phyloP scores from a whole-genome alignment of 2,888 invertebrate genomes.

The Didymodactylos carnosus region DNA sequence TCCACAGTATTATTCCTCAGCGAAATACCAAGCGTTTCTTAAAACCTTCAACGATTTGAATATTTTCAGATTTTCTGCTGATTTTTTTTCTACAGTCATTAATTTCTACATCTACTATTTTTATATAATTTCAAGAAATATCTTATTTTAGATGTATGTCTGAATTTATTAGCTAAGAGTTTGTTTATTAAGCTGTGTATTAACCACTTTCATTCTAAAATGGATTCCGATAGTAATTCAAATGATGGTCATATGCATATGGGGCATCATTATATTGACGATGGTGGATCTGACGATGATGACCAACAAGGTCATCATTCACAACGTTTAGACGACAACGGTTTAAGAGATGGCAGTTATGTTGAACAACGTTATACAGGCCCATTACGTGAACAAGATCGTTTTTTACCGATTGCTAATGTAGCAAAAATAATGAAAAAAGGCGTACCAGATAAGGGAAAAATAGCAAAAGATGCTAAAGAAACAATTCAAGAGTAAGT shows the following conservation, averaged over 20 bases:
- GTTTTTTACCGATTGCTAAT: slow-evolving; percentile 93
- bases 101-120: no score
- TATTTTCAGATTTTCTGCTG: no score
- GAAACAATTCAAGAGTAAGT: slow-evolving; percentile 77
- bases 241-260: not conserved
- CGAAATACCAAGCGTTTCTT: no score
- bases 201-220: no score
- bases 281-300: not conserved
- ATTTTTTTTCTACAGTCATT: no score
- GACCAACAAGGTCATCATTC: not conserved
- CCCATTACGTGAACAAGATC: slow-evolving; percentile 46
- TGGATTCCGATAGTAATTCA: not conserved
- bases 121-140: no score
- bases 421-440: slow-evolving; percentile 98
- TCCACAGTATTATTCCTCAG: no score
- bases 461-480: slow-evolving; percentile 92
- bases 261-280: not conserved
- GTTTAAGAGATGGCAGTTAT: not conserved
- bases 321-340: not conserved
- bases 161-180: no score
- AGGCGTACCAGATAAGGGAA: slow-evolving; percentile 83
- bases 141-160: no score
- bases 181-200: no score
- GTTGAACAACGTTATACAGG: not conserved
- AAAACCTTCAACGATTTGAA: no score